Evolutionary conservation across 92 coral and sea anemone species (phyloP).

Genomic region (Metridium senile): DNA sequence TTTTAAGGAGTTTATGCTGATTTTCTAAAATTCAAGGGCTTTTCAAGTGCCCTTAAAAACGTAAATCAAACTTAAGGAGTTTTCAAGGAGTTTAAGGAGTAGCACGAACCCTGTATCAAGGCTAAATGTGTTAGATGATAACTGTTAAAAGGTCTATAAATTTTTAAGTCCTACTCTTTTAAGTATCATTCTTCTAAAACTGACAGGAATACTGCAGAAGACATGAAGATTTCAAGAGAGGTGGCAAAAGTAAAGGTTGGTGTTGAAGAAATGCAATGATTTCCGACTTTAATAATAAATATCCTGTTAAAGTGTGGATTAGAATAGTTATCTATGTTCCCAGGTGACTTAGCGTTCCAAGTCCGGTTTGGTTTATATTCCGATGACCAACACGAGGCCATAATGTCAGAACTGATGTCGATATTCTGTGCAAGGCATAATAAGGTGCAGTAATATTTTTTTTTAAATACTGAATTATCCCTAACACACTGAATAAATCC

Average conservation of each 20-base stretch:
- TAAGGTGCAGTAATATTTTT: slow-evolving; percentile 69
- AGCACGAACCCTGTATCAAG: too few relatives aligned
- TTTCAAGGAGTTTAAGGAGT: too few relatives aligned
- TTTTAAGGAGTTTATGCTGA: too few relatives aligned
- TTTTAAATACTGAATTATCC: too few relatives aligned
- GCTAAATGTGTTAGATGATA: too few relatives aligned
- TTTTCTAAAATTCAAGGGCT: too few relatives aligned
- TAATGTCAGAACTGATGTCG: slow-evolving; percentile 65
- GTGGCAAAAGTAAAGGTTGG: slow-evolving; percentile 83
- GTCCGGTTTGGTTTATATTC: slow-evolving; percentile 91
- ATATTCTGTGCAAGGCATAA: slow-evolving; percentile 87
- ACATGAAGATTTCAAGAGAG: slow-evolving; percentile 92
- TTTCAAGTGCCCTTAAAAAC: too few relatives aligned
- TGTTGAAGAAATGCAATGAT: neutral
- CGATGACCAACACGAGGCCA: slow-evolving; percentile 86
- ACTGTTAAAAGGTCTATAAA: too few relatives aligned
- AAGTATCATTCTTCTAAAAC: neutral
- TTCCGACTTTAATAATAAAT: neutral
- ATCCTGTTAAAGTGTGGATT: neutral
- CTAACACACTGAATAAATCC: too few relatives aligned
- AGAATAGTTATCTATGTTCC: neutral
- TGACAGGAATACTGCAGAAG: slow-evolving; percentile 73
- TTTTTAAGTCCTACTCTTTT: neutral
- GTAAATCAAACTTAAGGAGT: too few relatives aligned
- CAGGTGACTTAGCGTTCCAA: slow-evolving; percentile 87